Conservation (phyloP, 2,797 vertebrate genomes). For the Scleropages formosus region DNA sequence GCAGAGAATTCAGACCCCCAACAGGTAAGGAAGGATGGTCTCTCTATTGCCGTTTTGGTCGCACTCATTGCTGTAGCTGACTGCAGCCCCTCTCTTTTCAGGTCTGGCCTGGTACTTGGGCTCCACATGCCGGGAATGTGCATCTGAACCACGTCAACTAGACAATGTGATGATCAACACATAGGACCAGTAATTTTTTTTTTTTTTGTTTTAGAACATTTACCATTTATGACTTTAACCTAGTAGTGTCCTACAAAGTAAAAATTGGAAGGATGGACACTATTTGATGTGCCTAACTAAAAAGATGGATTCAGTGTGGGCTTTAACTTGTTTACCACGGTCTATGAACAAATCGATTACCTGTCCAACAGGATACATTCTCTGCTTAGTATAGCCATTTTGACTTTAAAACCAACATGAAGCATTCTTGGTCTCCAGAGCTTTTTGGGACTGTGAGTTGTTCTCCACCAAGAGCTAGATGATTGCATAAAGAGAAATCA, state of each 20-base stretch:
- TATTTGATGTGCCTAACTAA: constrained; percentile 92
- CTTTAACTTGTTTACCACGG: constrained; percentile 78
- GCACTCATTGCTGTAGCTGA: constrained; percentile 8
- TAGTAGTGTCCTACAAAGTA: constrained; percentile 66
- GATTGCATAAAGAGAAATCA: constrained; percentile 84
- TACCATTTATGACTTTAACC: constrained; percentile 63
- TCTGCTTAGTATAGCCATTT: constrained; percentile 93
- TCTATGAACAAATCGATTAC: constrained; percentile 85
- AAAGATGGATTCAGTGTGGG: constrained; percentile 73
- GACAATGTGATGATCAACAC: constrained; percentile 61
- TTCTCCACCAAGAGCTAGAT: constrained; percentile 87
- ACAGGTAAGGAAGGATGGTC: constrained; percentile 75
- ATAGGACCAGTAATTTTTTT: constrained; percentile 50
- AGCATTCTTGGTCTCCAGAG: constrained; percentile 83
- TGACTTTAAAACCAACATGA: constrained; percentile 83
- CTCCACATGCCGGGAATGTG: constrained; percentile 96
- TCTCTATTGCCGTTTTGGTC: too few relatives aligned
- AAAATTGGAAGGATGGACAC: constrained; percentile 66
- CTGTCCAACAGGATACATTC: constrained; percentile 86
- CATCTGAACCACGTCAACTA: constrained; percentile 99
- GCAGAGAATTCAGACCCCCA: constrained; percentile 94
- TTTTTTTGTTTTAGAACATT: constrained; percentile 41
- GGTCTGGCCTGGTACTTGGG: constrained; percentile 99
- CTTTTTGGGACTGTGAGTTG: constrained; percentile 86
- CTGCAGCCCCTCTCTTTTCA: constrained; percentile 57